Evolutionary conservation across 2,888 invertebrate genomes (phyloP).

Genomic region (Bombylius discolor): DNA sequence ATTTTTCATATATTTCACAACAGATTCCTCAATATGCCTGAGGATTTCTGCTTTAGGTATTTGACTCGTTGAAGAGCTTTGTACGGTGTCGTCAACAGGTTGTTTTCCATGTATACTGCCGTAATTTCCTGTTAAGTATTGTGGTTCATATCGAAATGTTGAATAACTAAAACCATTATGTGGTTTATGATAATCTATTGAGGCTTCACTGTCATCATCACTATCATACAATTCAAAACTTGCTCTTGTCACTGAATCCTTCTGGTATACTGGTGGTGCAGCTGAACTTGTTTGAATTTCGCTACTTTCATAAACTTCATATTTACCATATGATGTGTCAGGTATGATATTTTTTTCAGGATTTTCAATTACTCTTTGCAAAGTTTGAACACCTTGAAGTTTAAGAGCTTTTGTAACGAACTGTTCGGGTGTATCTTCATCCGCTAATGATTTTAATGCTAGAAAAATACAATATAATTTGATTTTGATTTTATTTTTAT

Average conservation of each 20-base stretch:
- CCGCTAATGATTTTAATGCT: constrained; percentile 9
- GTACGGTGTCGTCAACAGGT: constrained; percentile 10
- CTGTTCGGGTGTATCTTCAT: constrained; percentile 31
- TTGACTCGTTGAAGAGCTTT: constrained; percentile 25
- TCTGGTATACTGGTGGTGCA: constrained; percentile 14
- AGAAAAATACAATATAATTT: no score
- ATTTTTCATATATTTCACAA: constrained; percentile 35
- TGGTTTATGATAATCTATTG: neutral
- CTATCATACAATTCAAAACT: constrained; percentile 18
- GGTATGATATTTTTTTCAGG: constrained; percentile 2
- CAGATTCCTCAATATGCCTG: constrained; percentile 35
- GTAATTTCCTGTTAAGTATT: neutral
- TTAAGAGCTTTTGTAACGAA: constrained; percentile 34
- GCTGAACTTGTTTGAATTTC: constrained; percentile 12
- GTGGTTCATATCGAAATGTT: constrained; percentile 1
- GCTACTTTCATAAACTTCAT: constrained; percentile 11
- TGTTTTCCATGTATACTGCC: neutral
- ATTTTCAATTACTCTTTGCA: neutral
- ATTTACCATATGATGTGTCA: constrained; percentile 5
- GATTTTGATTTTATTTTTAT: no score
- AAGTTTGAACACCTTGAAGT: constrained; percentile 11
- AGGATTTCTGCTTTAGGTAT: constrained; percentile 33
- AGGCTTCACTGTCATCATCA: neutral
- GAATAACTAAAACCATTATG: neutral
- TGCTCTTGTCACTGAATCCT: constrained; percentile 4